Evolutionary conservation across 2,888 invertebrate species (phyloP), one percentile per base, ranked within the genome.

Genomic region (Leptopterna dolabrata): DNA sequence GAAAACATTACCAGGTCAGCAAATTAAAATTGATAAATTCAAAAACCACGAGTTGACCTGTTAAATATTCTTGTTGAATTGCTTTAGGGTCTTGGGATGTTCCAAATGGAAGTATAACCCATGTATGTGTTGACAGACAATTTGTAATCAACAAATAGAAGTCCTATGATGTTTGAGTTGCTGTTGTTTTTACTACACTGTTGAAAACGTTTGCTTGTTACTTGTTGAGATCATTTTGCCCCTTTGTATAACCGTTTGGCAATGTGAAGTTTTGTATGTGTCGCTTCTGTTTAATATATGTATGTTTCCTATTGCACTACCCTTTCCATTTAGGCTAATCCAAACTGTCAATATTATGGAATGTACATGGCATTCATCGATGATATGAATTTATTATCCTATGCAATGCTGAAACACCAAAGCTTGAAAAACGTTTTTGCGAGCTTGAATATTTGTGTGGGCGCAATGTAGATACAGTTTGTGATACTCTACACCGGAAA

Each of bases 1-100:
- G 85, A 85, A 85, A 85, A 76, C 85, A 85, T 43, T 85, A 85
- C 55, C 85, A 85, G 85, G 85, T 85, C 76, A 83, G 83, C 36
- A 43, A 76, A 45, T n/a, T 24, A 16, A 29, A 55, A 19, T 43
- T 78, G 30, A 36, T n/a, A 41, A 73, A 63, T 24, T 11, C 24
- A 63, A 24, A 63, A 55, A 55, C 19, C 63, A 63, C 63, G 24
- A 24, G 27, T 55, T 27, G 63, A 63, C 63, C 19, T 63, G 63
- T 63, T 63, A 0, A 63, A 24, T 63, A 24, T 63, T 63, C 19
- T 63, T 63, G 63, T 63, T 16, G 51, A 51, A 16, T 51, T 24
- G 63, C 63, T 63, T 63, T 13, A 24, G 63, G 63, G 24, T 19
- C 24, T 63, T 11, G 19, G 24, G 63, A 63, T 63, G 55, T 55